phyloP scores from a whole-genome alignment of 2,797 vertebrate species.

The Spondyliosoma cantharus region DNA sequence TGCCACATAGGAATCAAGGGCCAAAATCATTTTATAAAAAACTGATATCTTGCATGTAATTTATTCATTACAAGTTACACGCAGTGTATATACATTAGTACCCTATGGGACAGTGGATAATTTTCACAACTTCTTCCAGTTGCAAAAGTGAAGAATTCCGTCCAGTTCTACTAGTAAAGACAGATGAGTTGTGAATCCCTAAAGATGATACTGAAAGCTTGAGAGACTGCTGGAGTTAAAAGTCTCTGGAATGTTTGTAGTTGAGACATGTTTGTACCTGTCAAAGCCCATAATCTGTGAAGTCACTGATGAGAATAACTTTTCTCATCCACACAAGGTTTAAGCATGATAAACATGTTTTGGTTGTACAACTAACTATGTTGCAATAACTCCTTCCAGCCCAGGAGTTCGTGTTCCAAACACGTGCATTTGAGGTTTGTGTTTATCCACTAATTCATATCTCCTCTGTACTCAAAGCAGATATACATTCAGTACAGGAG shows the following conservation, averaged over 20 bases:
- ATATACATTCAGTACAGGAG: not conserved
- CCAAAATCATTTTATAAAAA: not conserved
- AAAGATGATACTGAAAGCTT: constrained; percentile 7
- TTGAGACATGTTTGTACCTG: constrained; percentile 56
- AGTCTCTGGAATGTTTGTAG: constrained; percentile 64
- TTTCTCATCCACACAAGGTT: constrained; percentile 11
- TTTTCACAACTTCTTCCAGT: not conserved
- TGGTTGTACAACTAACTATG: not conserved
- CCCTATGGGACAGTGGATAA: not conserved
- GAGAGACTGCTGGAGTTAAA: constrained; percentile 27
- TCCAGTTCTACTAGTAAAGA: not conserved
- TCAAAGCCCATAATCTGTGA: constrained; percentile 45
- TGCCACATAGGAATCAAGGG: not conserved
- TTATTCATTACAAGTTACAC: not conserved
- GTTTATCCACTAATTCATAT: not conserved
- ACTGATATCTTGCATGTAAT: not conserved
- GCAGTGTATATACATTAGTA: no score
- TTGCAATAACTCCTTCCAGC: not conserved
- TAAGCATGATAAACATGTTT: not conserved
- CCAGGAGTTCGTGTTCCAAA: not conserved
- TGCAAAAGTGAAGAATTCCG: not conserved
- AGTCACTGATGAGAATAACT: constrained; percentile 36
- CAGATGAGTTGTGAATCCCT: not conserved
- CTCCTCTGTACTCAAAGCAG: not conserved
- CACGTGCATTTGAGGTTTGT: not conserved